Evolutionary conservation across 2,113 vertebrate species (phyloP).

Genomic region (Indicator indicator): DNA sequence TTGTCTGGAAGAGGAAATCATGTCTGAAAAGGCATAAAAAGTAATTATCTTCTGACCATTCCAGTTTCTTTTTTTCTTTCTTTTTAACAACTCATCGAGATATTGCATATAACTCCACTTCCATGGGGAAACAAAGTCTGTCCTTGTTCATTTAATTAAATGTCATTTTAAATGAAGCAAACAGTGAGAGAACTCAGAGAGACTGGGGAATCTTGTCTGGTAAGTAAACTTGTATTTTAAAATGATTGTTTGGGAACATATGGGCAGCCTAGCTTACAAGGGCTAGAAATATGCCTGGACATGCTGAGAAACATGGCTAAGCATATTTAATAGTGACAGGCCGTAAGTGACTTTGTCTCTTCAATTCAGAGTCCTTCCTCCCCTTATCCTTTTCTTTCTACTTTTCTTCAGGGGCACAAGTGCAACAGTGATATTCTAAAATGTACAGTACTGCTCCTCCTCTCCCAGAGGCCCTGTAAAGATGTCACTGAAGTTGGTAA

Average conservation of each 20-base stretch:
- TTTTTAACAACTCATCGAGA: neutral
- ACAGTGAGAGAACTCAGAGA: constrained; percentile 13
- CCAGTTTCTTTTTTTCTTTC: constrained; percentile 9
- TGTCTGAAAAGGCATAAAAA: constrained; percentile 29
- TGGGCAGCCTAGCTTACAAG: constrained; percentile 19
- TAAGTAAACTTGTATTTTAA: constrained; percentile 45
- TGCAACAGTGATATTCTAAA: neutral
- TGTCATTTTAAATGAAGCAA: constrained; percentile 72
- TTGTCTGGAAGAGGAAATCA: neutral
- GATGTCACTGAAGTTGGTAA: neutral
- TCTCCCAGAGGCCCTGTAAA: neutral
- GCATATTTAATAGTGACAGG: constrained; percentile 34
- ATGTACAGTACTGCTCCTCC: neutral
- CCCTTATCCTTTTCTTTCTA: neutral
- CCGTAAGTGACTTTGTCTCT: neutral
- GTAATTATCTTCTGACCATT: constrained; percentile 46
- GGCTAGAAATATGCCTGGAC: constrained; percentile 35
- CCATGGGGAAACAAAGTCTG: constrained; percentile 32
- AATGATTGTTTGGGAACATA: constrained; percentile 43
- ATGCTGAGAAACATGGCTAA: constrained; percentile 29
- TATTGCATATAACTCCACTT: neutral
- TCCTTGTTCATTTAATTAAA: constrained; percentile 74
- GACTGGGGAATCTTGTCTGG: neutral
- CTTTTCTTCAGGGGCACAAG: neutral
- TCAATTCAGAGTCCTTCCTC: neutral